phyloP scores from a whole-genome alignment of 2,888 invertebrate genomes.

The Philonicus albiceps region DNA sequence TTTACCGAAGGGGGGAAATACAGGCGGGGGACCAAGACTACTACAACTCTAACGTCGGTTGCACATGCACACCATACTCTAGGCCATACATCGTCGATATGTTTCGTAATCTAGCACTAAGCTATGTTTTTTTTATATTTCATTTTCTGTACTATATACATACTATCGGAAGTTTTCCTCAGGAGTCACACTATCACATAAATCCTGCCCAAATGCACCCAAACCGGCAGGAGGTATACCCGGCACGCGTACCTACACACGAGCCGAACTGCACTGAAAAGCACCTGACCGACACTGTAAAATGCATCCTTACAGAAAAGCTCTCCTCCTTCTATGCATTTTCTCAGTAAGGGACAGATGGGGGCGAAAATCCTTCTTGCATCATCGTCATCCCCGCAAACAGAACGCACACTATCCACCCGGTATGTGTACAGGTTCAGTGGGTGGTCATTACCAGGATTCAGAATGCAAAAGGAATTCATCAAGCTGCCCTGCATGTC shows the following conservation, averaged over 20 bases:
- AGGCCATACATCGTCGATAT: neutral
- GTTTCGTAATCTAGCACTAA: neutral
- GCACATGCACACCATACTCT: neutral
- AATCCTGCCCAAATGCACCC: constrained; percentile 26
- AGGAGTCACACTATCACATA: neutral
- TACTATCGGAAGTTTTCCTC: neutral
- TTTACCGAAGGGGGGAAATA: neutral
- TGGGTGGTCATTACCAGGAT: constrained; percentile 43
- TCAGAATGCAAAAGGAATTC: neutral
- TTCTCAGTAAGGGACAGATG: neutral
- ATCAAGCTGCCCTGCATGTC: constrained; percentile 10
- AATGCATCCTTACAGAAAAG: constrained; percentile 12
- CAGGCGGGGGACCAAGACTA: neutral
- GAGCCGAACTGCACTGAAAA: neutral
- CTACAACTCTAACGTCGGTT: neutral
- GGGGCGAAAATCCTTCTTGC: neutral
- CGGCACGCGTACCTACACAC: neutral
- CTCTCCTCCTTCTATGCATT: neutral
- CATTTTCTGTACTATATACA: neutral
- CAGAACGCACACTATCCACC: neutral
- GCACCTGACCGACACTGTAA: neutral
- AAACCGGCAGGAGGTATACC: neutral
- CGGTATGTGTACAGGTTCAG: neutral
- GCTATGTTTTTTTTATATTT: neutral
- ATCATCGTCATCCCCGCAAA: neutral